Evolutionary conservation across 2,888 invertebrate genomes (phyloP), one percentile per base, ranked within the genome.

Genomic region (Drepana falcataria): DNA sequence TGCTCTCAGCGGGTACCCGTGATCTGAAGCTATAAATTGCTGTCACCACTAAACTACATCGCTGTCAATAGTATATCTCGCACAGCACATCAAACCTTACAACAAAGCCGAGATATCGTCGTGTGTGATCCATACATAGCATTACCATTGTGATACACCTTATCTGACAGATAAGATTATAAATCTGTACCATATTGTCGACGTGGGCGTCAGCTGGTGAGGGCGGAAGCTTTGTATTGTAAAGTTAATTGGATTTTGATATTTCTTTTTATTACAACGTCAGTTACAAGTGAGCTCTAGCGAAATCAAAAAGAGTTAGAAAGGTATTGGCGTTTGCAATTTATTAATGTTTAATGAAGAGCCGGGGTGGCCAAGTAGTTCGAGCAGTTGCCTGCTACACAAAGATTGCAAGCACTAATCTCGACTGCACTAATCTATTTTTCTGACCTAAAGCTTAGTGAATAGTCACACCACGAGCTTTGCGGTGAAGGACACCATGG

Each of bases 41-140:
- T 2, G 37, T 37, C 3, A 37, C 37, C 4, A 4, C 37, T 51
- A 40, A 33, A 6, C 35, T 48, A 3, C 33, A 48, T 7, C 2
- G 34, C 33, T 49, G 35, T 35, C 48, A 44, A 6, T 47, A n/a
- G 35, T 5, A 47, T 56, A 51, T 49, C 62, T 48, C 21, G 2
- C n/a, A 58, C 21, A 69, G 55, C 49, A 34, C 9, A 2, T 59
- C 56, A 41, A 53, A 0, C 65, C 55, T 66, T 48, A 66, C 48
- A 55, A 56, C 52, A 47, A 54, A 57, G 49, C 48, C 35, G 21
- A 47, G 57, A 6, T 53, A 63, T 65, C 73, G 59, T 70, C 76
- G 79, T 80, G 79, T 78, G 80, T 74, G 80, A 76, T 80, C 80
- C 71, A 59, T 37, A 51, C 52, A 53, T 51, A 48, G 51, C 53